Base-by-base conservation (phyloP, 2,797 vertebrate genomes). In the Acanthiza pusilla region DNA sequence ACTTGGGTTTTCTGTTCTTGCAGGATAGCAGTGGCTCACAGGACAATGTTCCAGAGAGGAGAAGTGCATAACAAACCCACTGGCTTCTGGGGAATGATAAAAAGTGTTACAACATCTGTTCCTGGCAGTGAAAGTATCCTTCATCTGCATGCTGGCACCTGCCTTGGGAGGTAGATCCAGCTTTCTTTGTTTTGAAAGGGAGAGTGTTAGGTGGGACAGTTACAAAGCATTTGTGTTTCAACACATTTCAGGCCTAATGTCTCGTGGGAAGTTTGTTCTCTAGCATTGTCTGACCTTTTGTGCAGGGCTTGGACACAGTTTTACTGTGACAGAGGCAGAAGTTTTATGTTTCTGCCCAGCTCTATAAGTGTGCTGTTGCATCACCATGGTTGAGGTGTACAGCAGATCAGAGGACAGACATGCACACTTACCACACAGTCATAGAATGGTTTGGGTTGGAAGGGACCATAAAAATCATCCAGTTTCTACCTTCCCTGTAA, bases 21-120 rank as follows among this genome's bases (percentile, higher is more conserved):
- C 96, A 99, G 99, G 95, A 99, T 99, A 96, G 99, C 99, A 14
- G 98, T 99, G 98, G 99, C 99, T 29, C 98, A 99, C 77, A 98
- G 99, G 94, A 99, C 98, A 92, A 99, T 99, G 98, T 99, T 99
- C 97, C 99, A 99, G 96, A 98, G 99, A 74, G 99, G 99, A 57
- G 99, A 99, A 90, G 99, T 99, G 91, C 98, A 99, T 92, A 99
- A 98, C 98, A 99, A 98, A 88, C 99, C 99, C 58, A 99, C 98
- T 7, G 99, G 99, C 93, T 98, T 99, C 97, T 99, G 99, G 99
- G 99, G 99, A 55, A 99, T 99, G 98, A 99, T 99, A 96, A 99
- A 99, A 96, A 99, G 99, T 42, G 99, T 99, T 36, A 99, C 99
- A 32, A 98, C 99, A 2, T 98, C 99, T 79, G 97, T 98, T 83